Conservation (phyloP, 1,140 invertebrate genomes). For the Papilio helenus region DNA sequence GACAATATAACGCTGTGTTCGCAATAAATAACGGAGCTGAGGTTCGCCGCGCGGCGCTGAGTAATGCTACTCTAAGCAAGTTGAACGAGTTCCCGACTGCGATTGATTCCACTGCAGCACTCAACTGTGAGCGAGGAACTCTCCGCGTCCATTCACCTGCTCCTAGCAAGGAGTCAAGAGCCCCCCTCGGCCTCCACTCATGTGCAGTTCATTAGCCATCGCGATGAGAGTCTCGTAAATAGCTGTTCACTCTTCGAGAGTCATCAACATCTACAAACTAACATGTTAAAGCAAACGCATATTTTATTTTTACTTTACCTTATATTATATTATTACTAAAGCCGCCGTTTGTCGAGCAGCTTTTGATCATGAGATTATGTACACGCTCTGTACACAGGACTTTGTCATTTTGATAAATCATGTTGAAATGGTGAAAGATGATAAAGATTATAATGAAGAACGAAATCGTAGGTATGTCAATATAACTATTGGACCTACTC, state of each 20-base stretch:
- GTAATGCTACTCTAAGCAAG: neutral
- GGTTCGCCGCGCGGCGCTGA: neutral
- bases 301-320: neutral
- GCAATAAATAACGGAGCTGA: neutral
- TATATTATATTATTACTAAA: neutral
- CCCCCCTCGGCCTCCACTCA: neutral
- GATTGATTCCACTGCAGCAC: constrained; percentile 11
- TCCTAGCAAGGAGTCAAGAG: neutral
- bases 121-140: neutral
- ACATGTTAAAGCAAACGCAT: neutral
- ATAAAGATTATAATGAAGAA: too few species aligned
- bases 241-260: neutral
- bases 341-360: neutral
- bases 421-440: too few species aligned
- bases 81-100: neutral
- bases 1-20: neutral
- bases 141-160: neutral
- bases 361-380: neutral
- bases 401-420: too few species aligned
- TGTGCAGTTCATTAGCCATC: constrained; percentile 4
- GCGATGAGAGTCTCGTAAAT: neutral
- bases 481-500: neutral
- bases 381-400: neutral
- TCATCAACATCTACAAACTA: neutral
- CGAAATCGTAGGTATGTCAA: too few species aligned